Conservation (phyloP, 2,888 invertebrate species). For the Tromatobia lineatoria region DNA sequence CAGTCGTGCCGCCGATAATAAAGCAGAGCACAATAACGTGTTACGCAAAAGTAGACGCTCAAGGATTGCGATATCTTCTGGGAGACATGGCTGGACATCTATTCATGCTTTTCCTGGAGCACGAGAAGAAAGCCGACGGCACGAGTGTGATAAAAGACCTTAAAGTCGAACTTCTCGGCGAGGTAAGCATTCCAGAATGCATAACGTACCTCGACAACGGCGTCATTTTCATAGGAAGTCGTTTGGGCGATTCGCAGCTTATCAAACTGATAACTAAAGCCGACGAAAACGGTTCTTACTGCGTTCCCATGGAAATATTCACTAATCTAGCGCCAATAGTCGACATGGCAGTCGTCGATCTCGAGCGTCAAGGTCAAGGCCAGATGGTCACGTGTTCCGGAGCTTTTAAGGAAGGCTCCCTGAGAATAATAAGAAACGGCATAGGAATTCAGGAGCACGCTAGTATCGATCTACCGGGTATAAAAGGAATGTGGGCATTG, state of each 20-base stretch:
- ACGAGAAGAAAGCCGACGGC: constrained; percentile 92
- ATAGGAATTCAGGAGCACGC: constrained; percentile 99
- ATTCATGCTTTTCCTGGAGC: constrained; percentile 97
- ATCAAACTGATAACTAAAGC: constrained; percentile 94
- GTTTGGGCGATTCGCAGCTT: constrained; percentile 98
- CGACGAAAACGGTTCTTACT: constrained; percentile 95
- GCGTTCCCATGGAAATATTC: constrained; percentile 97
- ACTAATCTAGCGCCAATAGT: constrained; percentile 99
- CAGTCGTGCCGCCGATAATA: constrained; percentile 97
- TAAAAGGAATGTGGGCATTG: constrained; percentile 99
- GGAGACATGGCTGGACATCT: constrained; percentile 98
- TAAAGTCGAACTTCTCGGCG: constrained; percentile 96
- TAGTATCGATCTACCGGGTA: constrained; percentile 97
- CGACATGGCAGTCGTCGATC: constrained; percentile 98
- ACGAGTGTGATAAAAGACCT: constrained; percentile 94
- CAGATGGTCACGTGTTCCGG: constrained; percentile 99
- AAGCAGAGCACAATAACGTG: constrained; percentile 98
- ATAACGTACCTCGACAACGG: constrained; percentile 99
- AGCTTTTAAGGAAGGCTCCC: constrained; percentile 98
- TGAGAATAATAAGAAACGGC: constrained; percentile 98
- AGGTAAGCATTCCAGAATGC: constrained; percentile 98
- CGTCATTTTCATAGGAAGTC: constrained; percentile 98
- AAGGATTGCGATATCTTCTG: constrained; percentile 95
- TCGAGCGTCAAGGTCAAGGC: constrained; percentile 98
- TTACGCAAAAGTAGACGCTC: constrained; percentile 96